A percentile compares a stretch with the other conserved stretches of the same genome.
Conservation (phyloP, 92 coral and sea anemone species). For the Epizoanthus ramosus region DNA sequence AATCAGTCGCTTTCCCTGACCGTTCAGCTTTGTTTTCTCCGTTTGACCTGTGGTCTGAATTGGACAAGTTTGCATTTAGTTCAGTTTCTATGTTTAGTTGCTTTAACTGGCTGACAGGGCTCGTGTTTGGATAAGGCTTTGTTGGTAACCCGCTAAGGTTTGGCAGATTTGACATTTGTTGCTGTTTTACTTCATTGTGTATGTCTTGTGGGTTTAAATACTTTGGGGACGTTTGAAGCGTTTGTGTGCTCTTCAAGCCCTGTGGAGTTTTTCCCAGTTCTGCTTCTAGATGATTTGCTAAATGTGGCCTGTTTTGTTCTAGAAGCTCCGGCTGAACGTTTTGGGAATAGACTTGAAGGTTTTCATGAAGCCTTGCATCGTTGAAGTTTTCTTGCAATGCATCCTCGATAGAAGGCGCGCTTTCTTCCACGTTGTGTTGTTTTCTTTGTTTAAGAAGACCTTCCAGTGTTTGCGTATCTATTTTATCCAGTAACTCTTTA, state of each 20-base stretch:
- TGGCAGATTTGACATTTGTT: neutral
- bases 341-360: constrained; percentile 30
- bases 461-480: constrained; percentile 33
- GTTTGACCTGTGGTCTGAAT: neutral
- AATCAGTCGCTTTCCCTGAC: neutral
- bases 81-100: constrained; percentile 20
- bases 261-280: neutral
- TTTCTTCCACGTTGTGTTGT: neutral
- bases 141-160: neutral
- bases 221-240: neutral
- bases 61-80: constrained; percentile 2
- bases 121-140: neutral
- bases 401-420: constrained; percentile 4
- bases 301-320: neutral
- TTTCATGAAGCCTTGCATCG: constrained; percentile 29
- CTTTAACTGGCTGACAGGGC: constrained; percentile 12
- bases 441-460: constrained; percentile 31
- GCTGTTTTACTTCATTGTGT: neutral
- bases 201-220: neutral
- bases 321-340: neutral
- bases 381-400: constrained; percentile 21
- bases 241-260: neutral
- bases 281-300: neutral
- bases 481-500: constrained; percentile 30
- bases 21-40: neutral